A percentile compares a stretch with the other conserved stretches of the same genome.
Evolutionary conservation across 2,888 invertebrate genomes (phyloP).

Genomic region (Anthoptus insignis): DNA sequence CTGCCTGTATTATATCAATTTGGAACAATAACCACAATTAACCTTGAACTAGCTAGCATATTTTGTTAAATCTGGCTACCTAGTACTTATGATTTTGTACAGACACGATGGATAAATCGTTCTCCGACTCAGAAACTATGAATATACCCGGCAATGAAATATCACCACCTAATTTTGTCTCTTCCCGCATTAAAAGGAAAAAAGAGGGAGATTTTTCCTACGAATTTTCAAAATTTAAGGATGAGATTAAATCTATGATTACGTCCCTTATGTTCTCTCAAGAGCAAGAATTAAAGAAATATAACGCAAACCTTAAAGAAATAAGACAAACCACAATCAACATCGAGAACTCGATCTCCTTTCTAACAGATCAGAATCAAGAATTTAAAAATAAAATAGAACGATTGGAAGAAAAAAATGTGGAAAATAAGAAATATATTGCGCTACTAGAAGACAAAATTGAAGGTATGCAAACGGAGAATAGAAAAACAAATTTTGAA

Average conservation of each 20-base stretch:
- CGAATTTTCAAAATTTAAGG: conserved; percentile 17
- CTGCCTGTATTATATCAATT: too few species aligned
- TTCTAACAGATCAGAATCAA: conserved; percentile 19
- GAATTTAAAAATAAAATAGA: conserved; percentile 1
- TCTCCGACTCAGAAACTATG: too few species aligned
- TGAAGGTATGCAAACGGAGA: conserved; percentile 30
- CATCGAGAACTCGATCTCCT: conserved; percentile 42
- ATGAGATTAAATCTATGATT: conserved; percentile 33
- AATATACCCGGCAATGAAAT: too few species aligned
- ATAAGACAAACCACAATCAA: conserved; percentile 37
- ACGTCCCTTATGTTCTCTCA: conserved; percentile 4
- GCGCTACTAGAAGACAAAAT: conserved; percentile 39
- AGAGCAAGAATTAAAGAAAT: neutral
- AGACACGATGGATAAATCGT: too few species aligned
- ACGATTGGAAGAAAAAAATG: neutral
- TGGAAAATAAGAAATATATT: conserved; percentile 37
- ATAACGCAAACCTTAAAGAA: conserved; percentile 21
- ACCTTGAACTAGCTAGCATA: too few species aligned
- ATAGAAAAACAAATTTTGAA: conserved; percentile 39
- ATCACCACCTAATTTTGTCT: neutral
- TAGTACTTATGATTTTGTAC: too few species aligned
- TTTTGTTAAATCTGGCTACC: too few species aligned
- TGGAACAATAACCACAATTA: too few species aligned
- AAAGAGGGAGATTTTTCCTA: neutral
- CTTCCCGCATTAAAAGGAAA: neutral